These are phyloP conservation scores for Grammomys surdaster DNA, from an alignment of 2,113 vertebrate genomes.

Conservation along the genomic window DNA sequence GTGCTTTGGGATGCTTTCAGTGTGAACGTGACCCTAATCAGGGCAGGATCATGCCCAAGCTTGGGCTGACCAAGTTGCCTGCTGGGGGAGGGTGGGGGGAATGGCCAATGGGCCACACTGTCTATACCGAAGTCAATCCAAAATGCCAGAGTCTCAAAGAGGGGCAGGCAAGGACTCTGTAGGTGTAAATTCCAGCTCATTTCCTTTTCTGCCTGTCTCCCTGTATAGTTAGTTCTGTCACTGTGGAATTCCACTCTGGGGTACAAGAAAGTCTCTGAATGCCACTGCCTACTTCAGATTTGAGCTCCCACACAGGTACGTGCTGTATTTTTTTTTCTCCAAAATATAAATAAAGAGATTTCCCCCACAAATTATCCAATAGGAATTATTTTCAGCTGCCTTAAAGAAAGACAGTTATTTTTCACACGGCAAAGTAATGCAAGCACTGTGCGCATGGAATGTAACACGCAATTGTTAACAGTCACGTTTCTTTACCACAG, in stretches of 20 bases:
- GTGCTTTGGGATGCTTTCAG: neutral
- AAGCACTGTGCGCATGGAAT: neutral
- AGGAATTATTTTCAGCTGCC: neutral
- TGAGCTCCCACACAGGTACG: neutral
- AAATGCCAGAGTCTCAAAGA: neutral
- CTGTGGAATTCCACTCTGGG: too few species aligned
- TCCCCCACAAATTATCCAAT: neutral
- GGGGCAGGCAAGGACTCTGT: neutral
- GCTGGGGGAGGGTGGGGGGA: too few species aligned
- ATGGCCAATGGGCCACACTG: neutral
- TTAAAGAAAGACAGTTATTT: constrained; percentile 43
- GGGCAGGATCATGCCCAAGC: neutral
- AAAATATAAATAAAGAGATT: neutral
- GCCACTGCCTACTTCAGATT: neutral
- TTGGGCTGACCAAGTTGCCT: neutral
- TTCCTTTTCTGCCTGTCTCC: neutral
- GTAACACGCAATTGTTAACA: constrained; percentile 25
- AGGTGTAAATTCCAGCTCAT: neutral
- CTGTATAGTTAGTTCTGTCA: neutral
- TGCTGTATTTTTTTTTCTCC: neutral
- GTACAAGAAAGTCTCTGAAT: neutral
- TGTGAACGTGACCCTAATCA: too few species aligned
- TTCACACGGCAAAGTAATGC: constrained; percentile 19
- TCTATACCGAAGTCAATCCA: neutral
- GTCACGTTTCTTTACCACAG: neutral